Base-by-base conservation (phyloP, 2,113 vertebrate genomes). In the Heloderma charlesbogerti region DNA sequence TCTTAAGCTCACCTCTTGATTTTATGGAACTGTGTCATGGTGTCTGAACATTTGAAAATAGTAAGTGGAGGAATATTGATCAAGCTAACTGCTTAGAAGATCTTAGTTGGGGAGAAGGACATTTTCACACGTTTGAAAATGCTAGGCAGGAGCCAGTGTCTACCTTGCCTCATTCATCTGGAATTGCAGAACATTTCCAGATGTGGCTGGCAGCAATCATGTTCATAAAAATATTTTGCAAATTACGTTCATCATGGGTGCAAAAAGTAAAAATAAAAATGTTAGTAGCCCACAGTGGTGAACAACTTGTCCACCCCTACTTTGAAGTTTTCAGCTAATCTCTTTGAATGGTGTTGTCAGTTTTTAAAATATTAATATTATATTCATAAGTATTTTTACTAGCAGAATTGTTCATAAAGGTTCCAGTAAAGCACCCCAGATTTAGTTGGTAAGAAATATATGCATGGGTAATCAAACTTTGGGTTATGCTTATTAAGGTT, bases 301-400 rank as follows among this genome's bases (percentile, higher is more conserved):
- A 87, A 57, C 22, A 78, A 63, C 60, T 10, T 87, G 48, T 15
- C 69, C 34, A 74, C 29, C 34, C 29, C 40, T 71, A 7, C 71
- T 87, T 37, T 75, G 1, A 43, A 13, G 1, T 88, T 83, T 0
- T 4, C 43, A 0, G 0, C 9, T 74, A 63, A 37, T 20, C 40
- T 0, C 4, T 9, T 87, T 90, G 1, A 9, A 15, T 22, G 81
- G 90, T 78, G 20, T 78, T 57, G 79, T 69, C 0, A 34, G 0
- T 54, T 72, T 0, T 0, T 71, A 12, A 60, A 12, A 0, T 0
- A 9, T 60, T 79, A 79, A 9, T 79, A 8, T 45, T 22, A 82
- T 74, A 84, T 45, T 74, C 3, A 0, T 0, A 82, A 29, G 2
- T 51, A 48, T 86, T 69, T 51, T 92, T 29, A 4, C 34, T 13